Conservation (phyloP, 1,140 invertebrate species). For the Drosophila triauraria region DNA sequence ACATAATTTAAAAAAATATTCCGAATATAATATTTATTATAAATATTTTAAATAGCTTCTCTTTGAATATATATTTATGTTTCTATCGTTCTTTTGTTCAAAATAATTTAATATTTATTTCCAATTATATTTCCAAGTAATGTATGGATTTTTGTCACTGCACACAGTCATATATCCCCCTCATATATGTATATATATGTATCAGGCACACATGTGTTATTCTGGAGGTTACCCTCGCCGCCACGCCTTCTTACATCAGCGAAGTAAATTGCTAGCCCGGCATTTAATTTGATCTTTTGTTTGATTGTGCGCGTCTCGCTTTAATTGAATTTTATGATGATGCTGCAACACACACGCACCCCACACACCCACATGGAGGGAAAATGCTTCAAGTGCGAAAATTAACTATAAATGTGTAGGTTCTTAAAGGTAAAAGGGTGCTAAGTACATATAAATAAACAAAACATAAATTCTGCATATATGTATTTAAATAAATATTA, state of each 20-base stretch:
- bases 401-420: neutral
- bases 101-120: neutral
- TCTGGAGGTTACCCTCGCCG: slow-evolving; percentile 33
- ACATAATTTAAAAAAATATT: no score
- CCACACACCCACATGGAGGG: slow-evolving; percentile 4
- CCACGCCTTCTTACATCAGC: slow-evolving; percentile 53
- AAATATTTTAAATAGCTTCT: no score
- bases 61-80: no score
- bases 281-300: slow-evolving; percentile 84
- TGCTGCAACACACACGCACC: slow-evolving; percentile 55
- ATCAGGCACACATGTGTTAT: slow-evolving; percentile 4
- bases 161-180: neutral
- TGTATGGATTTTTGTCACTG: neutral
- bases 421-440: neutral
- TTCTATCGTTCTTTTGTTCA: no score
- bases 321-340: slow-evolving; percentile 82
- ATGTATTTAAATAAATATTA: no score
- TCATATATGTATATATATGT: neutral
- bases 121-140: neutral
- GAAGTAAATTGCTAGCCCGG: slow-evolving; percentile 78
- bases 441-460: neutral
- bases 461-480: neutral
- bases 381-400: slow-evolving; percentile 13
- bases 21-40: no score
- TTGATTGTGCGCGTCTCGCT: slow-evolving; percentile 79